Percentiles rank a stretch among this genome's conserved stretches.
Evolutionary conservation across 2,797 vertebrate genomes (phyloP).

Genomic region (Sparus aurata): DNA sequence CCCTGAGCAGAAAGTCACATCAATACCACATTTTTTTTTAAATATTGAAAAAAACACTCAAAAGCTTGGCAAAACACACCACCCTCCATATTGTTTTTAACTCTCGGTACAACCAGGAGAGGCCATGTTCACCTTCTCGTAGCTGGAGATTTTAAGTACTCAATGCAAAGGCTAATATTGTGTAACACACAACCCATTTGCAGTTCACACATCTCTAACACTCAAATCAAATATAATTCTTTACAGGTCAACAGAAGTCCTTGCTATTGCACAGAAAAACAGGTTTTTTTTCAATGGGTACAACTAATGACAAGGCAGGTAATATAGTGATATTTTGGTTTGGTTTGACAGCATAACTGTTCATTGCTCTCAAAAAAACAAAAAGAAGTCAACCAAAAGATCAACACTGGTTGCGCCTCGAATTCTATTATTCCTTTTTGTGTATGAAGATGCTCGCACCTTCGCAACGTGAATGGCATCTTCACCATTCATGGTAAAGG

Average conservation of each 20-base stretch:
- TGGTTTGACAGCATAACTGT: slow-evolving; percentile 77
- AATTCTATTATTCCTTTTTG: slow-evolving; percentile 45
- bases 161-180: slow-evolving; percentile 66
- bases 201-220: slow-evolving; percentile 68
- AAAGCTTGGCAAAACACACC: slow-evolving; percentile 81
- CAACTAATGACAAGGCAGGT: slow-evolving; percentile 71
- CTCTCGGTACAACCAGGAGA: slow-evolving; percentile 52
- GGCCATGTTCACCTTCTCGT: slow-evolving; percentile 31
- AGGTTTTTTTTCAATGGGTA: slow-evolving; percentile 51
- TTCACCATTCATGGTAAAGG: slow-evolving; percentile 53
- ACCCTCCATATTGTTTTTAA: slow-evolving; percentile 60
- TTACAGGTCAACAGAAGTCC: slow-evolving; percentile 66
- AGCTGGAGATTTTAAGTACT: slow-evolving; percentile 60
- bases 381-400: slow-evolving; percentile 40
- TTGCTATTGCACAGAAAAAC: slow-evolving; percentile 81
- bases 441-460: slow-evolving; percentile 41
- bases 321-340: slow-evolving; percentile 74
- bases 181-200: slow-evolving; percentile 64
- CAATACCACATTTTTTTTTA: slow-evolving; percentile 74
- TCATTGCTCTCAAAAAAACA: slow-evolving; percentile 53
- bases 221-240: slow-evolving; percentile 67
- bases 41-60: slow-evolving; percentile 82
- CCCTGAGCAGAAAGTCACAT: slow-evolving; percentile 84
- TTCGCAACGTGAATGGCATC: slow-evolving; percentile 37
- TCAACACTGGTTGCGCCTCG: slow-evolving; percentile 41